These are phyloP conservation scores for Hylaeus volcanicus DNA, from an alignment of 1,140 invertebrate genomes.

Conservation along the genomic window DNA sequence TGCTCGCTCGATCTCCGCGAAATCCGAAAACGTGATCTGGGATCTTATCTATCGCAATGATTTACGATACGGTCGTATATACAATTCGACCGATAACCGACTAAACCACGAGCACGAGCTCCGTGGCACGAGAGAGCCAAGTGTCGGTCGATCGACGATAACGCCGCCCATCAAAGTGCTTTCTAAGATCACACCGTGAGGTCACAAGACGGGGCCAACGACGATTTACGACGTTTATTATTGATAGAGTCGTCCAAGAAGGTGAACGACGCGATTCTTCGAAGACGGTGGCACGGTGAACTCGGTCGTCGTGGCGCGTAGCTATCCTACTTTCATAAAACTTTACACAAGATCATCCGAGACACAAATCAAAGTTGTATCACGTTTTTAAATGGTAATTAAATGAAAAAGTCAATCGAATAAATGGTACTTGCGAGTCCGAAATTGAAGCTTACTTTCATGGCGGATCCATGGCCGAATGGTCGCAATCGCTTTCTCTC, in stretches of 20 bases:
- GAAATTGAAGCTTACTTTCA: too few relatives aligned
- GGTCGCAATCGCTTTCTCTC: conserved; percentile 51
- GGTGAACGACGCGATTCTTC: neutral
- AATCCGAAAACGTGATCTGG: conserved; percentile 63
- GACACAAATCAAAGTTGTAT: too few relatives aligned
- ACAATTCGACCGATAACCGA: conserved; percentile 48
- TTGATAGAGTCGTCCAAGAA: conserved; percentile 41
- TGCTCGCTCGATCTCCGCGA: conserved; percentile 14
- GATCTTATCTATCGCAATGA: conserved; percentile 59
- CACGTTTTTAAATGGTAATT: too few relatives aligned
- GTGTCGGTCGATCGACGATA: conserved; percentile 56
- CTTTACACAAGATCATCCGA: too few relatives aligned
- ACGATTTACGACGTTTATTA: conserved; percentile 57
- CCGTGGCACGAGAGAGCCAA: conserved; percentile 29
- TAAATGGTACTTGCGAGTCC: too few relatives aligned
- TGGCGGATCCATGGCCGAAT: conserved; percentile 19
- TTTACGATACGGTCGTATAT: conserved; percentile 53
- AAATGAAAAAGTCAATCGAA: too few relatives aligned
- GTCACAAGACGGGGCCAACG: conserved; percentile 38
- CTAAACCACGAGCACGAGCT: conserved; percentile 19
- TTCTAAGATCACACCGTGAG: conserved; percentile 49
- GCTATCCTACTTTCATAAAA: too few relatives aligned
- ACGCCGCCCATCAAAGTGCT: conserved; percentile 53
- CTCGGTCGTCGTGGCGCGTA: too few relatives aligned
- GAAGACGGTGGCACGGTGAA: neutral